Percentiles rank a stretch among this genome's conserved stretches.
These are phyloP conservation scores for Ernsta delagoae DNA, from an alignment of 2,888 invertebrate species.

Conservation along the genomic window DNA sequence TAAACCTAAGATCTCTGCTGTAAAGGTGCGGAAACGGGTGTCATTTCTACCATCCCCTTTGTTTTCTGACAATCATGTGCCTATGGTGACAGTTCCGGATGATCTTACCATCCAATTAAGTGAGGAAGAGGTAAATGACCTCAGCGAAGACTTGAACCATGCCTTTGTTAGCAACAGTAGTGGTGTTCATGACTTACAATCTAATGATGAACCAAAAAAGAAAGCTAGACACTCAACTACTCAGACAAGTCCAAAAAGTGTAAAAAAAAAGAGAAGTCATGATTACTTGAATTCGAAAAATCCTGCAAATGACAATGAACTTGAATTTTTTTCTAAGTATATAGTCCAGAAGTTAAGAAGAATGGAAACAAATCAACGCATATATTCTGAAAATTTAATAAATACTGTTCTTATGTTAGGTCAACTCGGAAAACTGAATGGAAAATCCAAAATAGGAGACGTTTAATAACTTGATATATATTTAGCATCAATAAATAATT, in stretches of 20 bases:
- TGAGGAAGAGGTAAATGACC: conserved; percentile 75
- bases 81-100: conserved; percentile 81
- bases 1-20: conserved; percentile 59
- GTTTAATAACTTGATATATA: conserved; percentile 43
- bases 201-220: conserved; percentile 52
- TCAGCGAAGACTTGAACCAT: conserved; percentile 68
- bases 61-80: conserved; percentile 75
- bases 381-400: conserved; percentile 80
- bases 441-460: conserved; percentile 73
- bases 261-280: conserved; percentile 60
- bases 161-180: conserved; percentile 58
- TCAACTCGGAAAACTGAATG: conserved; percentile 72
- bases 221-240: conserved; percentile 53
- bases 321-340: conserved; percentile 80
- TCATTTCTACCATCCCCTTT: conserved; percentile 76
- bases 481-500: conserved; percentile 28
- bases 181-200: conserved; percentile 43
- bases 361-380: conserved; percentile 81
- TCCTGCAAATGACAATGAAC: conserved; percentile 69
- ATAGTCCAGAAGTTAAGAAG: conserved; percentile 75
- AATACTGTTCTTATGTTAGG: conserved; percentile 80
- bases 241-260: conserved; percentile 54
- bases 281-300: conserved; percentile 53
- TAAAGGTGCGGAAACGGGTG: conserved; percentile 73
- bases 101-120: conserved; percentile 80